phyloP scores from a whole-genome alignment of 2,888 invertebrate species.

The Taenaris catops region DNA sequence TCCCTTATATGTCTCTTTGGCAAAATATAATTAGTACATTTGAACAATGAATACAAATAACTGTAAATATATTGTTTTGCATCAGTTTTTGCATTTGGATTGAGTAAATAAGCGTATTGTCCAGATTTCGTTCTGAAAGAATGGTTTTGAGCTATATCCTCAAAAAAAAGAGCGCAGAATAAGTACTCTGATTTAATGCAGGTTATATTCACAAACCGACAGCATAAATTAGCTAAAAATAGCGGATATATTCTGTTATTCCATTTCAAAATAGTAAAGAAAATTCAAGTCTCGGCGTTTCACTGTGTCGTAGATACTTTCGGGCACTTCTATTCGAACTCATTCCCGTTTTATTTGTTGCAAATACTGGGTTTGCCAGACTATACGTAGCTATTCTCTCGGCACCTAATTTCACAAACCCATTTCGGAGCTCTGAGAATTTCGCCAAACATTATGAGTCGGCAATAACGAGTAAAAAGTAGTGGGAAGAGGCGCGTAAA shows the following conservation, averaged over 20 bases:
- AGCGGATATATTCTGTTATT: not conserved
- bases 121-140: no score
- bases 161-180: no score
- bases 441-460: constrained; percentile 16
- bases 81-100: no score
- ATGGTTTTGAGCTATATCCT: no score
- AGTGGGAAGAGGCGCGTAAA: constrained; percentile 34
- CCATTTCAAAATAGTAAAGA: constrained; percentile 5
- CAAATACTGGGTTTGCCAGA: constrained; percentile 14
- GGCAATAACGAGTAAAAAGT: constrained; percentile 27
- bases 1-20: no score
- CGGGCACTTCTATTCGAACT: constrained; percentile 18
- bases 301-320: constrained; percentile 12
- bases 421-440: constrained; percentile 9
- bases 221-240: no score
- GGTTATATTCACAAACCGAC: no score
- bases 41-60: no score
- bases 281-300: constrained; percentile 8
- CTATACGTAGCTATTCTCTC: constrained; percentile 4
- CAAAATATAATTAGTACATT: no score
- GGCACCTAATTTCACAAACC: constrained; percentile 14
- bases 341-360: constrained; percentile 18
- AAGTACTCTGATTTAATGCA: no score
- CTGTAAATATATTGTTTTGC: no score
- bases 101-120: no score